Conservation (phyloP, 2,797 vertebrate species). For the Scomberomorus guttatus region DNA sequence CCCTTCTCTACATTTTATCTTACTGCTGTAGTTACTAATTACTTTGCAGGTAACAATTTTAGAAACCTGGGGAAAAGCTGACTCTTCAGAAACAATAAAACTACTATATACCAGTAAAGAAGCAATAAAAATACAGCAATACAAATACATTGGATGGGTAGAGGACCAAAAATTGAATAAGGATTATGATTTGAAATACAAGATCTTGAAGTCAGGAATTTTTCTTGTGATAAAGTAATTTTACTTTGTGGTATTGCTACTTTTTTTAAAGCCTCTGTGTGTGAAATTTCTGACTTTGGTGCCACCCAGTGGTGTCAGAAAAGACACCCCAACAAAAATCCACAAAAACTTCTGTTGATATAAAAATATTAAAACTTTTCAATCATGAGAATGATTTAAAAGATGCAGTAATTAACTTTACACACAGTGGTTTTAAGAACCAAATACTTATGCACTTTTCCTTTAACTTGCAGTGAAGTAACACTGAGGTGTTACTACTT, state of each 20-base stretch:
- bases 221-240: background rate
- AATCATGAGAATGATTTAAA: background rate
- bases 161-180: background rate
- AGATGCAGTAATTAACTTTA: background rate
- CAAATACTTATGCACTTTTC: background rate
- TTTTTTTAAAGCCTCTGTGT: background rate
- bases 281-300: constrained; percentile 27
- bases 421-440: background rate
- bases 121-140: background rate
- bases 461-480: background rate
- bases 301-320: constrained; percentile 45
- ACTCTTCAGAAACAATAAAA: no score
- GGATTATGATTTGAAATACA: background rate
- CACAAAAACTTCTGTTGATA: no score
- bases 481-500: background rate
- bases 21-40: background rate
- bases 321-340: background rate
- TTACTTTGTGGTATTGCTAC: background rate
- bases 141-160: background rate
- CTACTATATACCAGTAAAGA: no score
- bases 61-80: background rate
- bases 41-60: background rate
- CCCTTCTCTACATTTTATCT: background rate
- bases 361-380: background rate
- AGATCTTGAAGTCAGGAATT: background rate